Conservation (phyloP, 2,797 vertebrate species). For the Channallabes apus region DNA sequence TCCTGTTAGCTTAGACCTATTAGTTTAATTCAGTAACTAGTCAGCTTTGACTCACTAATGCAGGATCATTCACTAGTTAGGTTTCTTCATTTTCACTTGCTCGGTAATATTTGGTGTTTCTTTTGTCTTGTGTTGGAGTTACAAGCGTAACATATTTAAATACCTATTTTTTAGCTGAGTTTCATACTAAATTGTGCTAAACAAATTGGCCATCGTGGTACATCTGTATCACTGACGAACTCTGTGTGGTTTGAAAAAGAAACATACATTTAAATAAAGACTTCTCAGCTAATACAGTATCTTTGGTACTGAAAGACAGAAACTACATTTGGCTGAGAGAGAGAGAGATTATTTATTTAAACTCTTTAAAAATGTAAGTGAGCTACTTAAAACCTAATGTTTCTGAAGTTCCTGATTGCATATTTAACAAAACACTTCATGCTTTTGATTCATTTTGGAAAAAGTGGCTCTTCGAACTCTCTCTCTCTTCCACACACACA, state of each 20-base stretch:
- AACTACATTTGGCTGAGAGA: too few relatives aligned
- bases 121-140: not conserved
- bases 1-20: not conserved
- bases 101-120: not conserved
- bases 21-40: not conserved
- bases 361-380: not conserved
- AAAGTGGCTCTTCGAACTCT: conserved; percentile 50
- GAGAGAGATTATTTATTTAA: not conserved
- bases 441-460: conserved; percentile 1
- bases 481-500: conserved; percentile 26
- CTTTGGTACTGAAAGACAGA: not conserved
- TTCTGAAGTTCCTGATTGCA: not conserved
- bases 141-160: not conserved
- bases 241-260: not conserved
- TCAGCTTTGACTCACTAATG: not conserved
- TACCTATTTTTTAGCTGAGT: not conserved
- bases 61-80: not conserved
- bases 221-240: not conserved
- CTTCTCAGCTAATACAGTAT: not conserved
- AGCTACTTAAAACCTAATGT: not conserved
- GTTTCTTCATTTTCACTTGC: not conserved
- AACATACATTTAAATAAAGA: not conserved
- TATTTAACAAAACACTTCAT: not conserved
- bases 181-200: not conserved
- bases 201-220: not conserved